Evolutionary conservation across 2,797 vertebrate species (phyloP).

Genomic region (Arvicola amphibius): DNA sequence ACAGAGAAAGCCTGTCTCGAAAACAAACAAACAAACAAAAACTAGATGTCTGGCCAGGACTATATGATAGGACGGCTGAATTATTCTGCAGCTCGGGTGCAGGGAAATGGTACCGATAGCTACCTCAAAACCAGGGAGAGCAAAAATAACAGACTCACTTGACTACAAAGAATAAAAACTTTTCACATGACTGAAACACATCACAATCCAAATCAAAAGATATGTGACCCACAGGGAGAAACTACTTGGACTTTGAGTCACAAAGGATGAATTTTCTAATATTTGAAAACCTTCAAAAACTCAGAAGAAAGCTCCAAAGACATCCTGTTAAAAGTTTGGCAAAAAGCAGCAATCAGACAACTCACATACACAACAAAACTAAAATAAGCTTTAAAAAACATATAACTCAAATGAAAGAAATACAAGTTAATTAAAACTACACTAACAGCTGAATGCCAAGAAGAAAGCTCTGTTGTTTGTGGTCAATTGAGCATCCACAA

Average conservation of each 20-base stretch:
- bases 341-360: background rate
- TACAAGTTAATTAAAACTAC: background rate
- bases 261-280: background rate
- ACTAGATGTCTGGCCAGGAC: background rate
- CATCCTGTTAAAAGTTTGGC: background rate
- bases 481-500: background rate
- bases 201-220: background rate
- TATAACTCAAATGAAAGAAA: background rate
- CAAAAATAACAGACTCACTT: background rate
- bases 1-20: too few species aligned
- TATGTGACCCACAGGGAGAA: background rate
- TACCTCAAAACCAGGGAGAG: background rate
- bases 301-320: background rate
- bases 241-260: background rate
- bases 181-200: background rate
- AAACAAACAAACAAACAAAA: too few species aligned
- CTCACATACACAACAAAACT: background rate
- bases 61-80: background rate
- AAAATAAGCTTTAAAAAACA: background rate
- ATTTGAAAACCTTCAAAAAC: background rate
- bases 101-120: background rate
- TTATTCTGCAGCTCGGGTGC: background rate
- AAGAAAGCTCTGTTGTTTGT: background rate
- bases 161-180: background rate
- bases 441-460: background rate